These are phyloP conservation scores for Amphipoea lucens DNA, from an alignment of 2,888 invertebrate genomes.

Conservation along the genomic window DNA sequence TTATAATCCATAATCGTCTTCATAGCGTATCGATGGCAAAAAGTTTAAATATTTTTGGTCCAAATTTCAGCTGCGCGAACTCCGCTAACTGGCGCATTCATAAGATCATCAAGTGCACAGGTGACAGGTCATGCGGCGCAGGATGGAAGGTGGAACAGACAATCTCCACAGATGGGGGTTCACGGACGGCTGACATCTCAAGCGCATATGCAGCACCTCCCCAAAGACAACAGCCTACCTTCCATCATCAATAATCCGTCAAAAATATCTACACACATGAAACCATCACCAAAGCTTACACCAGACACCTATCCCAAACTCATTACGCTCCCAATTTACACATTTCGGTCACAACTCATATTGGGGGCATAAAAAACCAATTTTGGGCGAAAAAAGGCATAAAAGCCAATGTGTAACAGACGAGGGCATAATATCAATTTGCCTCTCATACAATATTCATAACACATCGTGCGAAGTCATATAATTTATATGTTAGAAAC, in stretches of 20 bases:
- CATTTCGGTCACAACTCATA: slow-evolving; percentile 86
- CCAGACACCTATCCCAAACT: slow-evolving; percentile 65
- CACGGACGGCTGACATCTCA: not conserved
- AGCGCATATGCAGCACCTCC: not conserved
- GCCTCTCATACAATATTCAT: slow-evolving; percentile 89
- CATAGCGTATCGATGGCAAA: too few species aligned
- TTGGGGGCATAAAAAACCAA: slow-evolving; percentile 86
- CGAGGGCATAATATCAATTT: slow-evolving; percentile 89
- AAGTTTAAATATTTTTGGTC: not conserved
- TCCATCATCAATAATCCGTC: not conserved
- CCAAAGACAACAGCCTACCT: not conserved
- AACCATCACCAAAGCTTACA: slow-evolving; percentile 1
- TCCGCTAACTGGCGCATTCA: not conserved
- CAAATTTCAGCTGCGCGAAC: not conserved
- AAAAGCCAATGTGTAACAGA: slow-evolving; percentile 85
- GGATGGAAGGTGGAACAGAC: too few species aligned
- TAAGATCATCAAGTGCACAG: not conserved
- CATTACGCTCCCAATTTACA: slow-evolving; percentile 84
- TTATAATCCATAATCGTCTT: too few species aligned
- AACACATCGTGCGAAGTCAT: slow-evolving; percentile 85
- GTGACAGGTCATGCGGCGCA: not conserved
- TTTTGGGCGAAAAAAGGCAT: slow-evolving; percentile 78
- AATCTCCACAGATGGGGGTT: too few species aligned
- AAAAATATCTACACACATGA: not conserved
- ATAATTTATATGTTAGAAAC: slow-evolving; percentile 90